Base-by-base conservation (phyloP, 2,888 invertebrate genomes). In the Lasioglossum malachurum region DNA sequence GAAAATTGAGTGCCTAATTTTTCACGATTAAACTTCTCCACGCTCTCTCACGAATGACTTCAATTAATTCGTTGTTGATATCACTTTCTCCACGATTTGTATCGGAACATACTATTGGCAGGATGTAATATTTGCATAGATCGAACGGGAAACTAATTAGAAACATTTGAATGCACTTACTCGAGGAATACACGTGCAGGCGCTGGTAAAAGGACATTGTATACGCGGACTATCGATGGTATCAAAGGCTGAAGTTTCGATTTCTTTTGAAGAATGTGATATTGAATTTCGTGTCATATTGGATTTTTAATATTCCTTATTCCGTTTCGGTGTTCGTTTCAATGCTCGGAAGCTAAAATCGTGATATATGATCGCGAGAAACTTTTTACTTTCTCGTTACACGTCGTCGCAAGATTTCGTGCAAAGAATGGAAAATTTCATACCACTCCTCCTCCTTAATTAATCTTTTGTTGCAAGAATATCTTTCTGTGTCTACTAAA, bases 181-280 rank as follows among this genome's bases (percentile, higher is more conserved):
- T 27, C 14, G 49, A 23, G n/a, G 41, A 31, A 16, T 27, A 27
- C 35, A 27, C 16, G 23, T 38, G 41, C 53, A 41, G 10, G n/a
- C 31, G 44, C 38, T 41, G 49, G 44, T 41, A 49, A 77, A 78
- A 74, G 69, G n/a, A 69, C 53, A 57, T 78, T 44, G 71, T 60
- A 80, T 19, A 53, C 38, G 67, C 23, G 79, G 35, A 38, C 35
- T 64, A 27, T 57, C 8, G 38, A 31, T 16, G 67, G 27, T 71
- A 76, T 85, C 75, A 74, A 77, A 77, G 67, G 69, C 44, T 49
- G 73, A 76, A 86, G 76, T 77, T 86, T 76, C 73, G 73, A 85
- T 86, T 80, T 85, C 85, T 76, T 74, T 77, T 57, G 86, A 80
- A 80, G 76, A 77, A 80, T 77, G 57, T 44, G 73, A 80, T 85